Conservation (phyloP, 1,140 invertebrate genomes). For the Platyscapa corneri region DNA sequence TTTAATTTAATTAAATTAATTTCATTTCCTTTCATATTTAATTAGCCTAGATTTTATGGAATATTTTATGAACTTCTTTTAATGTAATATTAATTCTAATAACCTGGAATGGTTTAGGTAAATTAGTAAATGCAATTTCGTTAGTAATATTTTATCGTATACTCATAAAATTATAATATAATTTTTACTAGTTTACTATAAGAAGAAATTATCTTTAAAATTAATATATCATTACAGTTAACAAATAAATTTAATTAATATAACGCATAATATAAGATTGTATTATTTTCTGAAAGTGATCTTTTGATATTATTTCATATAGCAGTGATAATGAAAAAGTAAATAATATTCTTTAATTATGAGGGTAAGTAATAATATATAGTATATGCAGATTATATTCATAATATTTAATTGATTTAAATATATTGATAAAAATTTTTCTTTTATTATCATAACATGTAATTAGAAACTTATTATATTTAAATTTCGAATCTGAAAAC, state of each 20-base stretch:
- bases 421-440: neutral
- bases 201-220: too few relatives aligned
- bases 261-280: neutral
- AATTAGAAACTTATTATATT: neutral
- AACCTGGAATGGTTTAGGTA: neutral
- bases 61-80: too few relatives aligned
- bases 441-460: neutral
- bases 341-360: neutral
- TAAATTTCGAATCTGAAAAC: neutral
- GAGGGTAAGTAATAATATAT: neutral
- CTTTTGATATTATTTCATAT: neutral
- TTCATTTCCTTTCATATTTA: too few relatives aligned
- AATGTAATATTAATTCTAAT: neutral
- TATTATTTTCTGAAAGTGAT: neutral
- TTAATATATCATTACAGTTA: neutral
- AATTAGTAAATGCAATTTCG: neutral
- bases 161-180: too few relatives aligned
- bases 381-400: neutral
- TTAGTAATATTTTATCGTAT: neutral
- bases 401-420: neutral
- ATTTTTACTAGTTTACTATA: too few relatives aligned
- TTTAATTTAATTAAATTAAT: too few relatives aligned
- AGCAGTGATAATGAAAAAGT: neutral
- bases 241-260: neutral
- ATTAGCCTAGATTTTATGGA: too few relatives aligned